These are phyloP conservation scores for Linepithema humile DNA, from an alignment of 1,140 invertebrate species.

Conservation along the genomic window DNA sequence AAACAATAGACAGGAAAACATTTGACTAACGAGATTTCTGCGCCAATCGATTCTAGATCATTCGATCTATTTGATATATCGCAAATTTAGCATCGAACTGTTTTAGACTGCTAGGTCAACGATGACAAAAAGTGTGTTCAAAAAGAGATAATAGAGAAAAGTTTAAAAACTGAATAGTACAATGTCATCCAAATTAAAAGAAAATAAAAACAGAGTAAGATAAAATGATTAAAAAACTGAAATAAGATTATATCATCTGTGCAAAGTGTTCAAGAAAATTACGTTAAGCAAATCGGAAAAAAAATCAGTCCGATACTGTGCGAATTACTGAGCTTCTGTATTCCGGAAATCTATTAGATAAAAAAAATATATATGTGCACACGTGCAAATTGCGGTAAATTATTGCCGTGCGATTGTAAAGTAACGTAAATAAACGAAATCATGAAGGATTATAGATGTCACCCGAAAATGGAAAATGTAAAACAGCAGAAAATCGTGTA, in stretches of 20 bases:
- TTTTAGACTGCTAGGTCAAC: background rate
- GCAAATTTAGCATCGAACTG: background rate
- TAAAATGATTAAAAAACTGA: background rate
- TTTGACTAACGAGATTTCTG: background rate
- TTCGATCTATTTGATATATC: background rate
- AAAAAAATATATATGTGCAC: background rate
- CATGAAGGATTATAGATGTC: background rate
- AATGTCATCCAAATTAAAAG: background rate
- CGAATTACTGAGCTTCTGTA: background rate
- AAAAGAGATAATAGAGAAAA: background rate
- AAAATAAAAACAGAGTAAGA: background rate
- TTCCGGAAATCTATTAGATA: constrained; percentile 9
- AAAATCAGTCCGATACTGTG: background rate
- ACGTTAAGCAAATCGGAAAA: background rate
- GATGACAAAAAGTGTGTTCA: background rate
- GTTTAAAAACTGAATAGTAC: background rate
- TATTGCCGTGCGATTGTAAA: background rate
- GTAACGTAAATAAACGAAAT: constrained; percentile 5
- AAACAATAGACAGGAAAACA: background rate
- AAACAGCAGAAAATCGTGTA: background rate
- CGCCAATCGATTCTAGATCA: constrained; percentile 21
- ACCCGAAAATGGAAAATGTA: constrained; percentile 39
- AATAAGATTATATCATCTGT: background rate
- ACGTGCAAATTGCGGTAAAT: background rate
- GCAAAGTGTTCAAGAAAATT: background rate